Base-by-base conservation (phyloP, 2,113 vertebrate genomes). In the Sinocyclocheilus maitianheensis region DNA sequence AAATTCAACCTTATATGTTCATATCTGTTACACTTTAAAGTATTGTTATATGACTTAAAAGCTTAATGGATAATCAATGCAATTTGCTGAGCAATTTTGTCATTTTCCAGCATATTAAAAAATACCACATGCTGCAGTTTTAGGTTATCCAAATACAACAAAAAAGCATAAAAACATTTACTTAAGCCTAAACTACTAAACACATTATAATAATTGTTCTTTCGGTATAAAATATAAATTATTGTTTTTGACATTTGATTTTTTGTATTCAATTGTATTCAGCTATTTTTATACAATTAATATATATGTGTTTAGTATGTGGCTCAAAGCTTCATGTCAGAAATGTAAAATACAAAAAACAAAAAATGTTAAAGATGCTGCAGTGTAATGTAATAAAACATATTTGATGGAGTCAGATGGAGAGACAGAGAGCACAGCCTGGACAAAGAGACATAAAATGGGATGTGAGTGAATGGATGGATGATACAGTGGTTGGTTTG, bases 401-500 rank as follows among this genome's bases (percentile, higher is more conserved):
- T 51, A 30, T 77, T 77, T 62, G 34, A 12, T 13, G 46, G 30
- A 46, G 22, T 24, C 2, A 74, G 63, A 62, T 12, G 67, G 11
- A 74, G 22, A 84, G 18, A 84, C n/a, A 83, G 22, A 43, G 51
- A 58, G n/a, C 46, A 84, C 67, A 60, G 58, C 30, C 24, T 5
- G 34, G 72, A 86, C 46, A 46, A 43, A 83, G 11, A 84, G 63
- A 84, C 24, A 86, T 14, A 83, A 43, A 80, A 34, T 78, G 9
- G 20, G 5, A 87, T 20, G 84, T 81, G 55, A 72, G 43, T 6
- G 34, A 81, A 77, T 62, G 67, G 72, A 74, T 30, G 34, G 76
- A 87, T 69, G 81, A 94, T 91, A 92, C 84, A 24, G 88, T 91
- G 58, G 85, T 88, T 82, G 87, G 90, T 93, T 93, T 93, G 93